Percentiles rank a stretch among this genome's conserved stretches.
Evolutionary conservation across 2,888 invertebrate species (phyloP).

Genomic region (Carpatolechia fugitivella): DNA sequence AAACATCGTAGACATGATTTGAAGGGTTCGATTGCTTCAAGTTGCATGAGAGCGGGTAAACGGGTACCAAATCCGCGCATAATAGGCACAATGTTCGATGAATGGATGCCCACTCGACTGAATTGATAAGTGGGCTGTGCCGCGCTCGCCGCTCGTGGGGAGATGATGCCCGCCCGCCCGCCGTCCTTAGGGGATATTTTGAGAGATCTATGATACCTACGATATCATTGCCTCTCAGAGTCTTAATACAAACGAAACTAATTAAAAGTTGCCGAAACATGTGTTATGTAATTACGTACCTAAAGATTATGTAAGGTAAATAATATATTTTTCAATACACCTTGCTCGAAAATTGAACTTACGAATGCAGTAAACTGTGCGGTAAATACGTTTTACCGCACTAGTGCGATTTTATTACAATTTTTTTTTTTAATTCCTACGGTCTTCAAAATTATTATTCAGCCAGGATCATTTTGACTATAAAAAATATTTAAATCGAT

Average conservation of each 20-base stretch:
- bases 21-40: slow-evolving; percentile 15
- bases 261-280: too few relatives aligned
- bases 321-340: too few relatives aligned
- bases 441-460: too few relatives aligned
- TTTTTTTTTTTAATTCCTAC: too few relatives aligned
- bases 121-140: slow-evolving; percentile 77
- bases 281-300: too few relatives aligned
- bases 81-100: slow-evolving; percentile 72
- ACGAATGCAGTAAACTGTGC: too few relatives aligned
- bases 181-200: slow-evolving; percentile 22
- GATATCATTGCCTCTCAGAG: background rate
- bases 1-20: slow-evolving; percentile 6
- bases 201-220: slow-evolving; percentile 1
- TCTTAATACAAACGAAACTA: background rate
- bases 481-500: too few relatives aligned
- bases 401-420: too few relatives aligned
- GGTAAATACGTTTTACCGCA: too few relatives aligned
- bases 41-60: slow-evolving; percentile 59
- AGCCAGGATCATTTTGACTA: too few relatives aligned
- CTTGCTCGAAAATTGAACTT: too few relatives aligned
- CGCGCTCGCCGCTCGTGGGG: slow-evolving; percentile 45
- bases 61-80: slow-evolving; percentile 65
- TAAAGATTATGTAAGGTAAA: too few relatives aligned
- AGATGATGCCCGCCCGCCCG: slow-evolving; percentile 51
- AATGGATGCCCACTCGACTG: slow-evolving; percentile 76